Evolutionary conservation across 2,113 vertebrate species (phyloP).

Genomic region (Microtus richardsoni): DNA sequence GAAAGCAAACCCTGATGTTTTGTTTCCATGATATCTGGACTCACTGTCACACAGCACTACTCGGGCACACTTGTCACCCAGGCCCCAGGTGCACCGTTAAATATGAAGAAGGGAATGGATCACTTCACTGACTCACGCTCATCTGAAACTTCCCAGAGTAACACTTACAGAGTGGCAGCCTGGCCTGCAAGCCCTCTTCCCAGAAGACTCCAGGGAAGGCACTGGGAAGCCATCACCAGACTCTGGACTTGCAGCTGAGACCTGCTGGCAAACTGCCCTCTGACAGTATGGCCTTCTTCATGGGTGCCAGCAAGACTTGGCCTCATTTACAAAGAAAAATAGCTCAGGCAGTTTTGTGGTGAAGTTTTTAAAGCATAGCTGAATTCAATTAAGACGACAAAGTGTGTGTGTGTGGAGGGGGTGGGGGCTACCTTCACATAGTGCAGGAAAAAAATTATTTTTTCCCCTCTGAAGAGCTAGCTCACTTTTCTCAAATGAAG

Average conservation of each 20-base stretch:
- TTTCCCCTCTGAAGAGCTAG: constrained; percentile 19
- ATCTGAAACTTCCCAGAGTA: constrained; percentile 24
- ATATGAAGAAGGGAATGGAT: not conserved
- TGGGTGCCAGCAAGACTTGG: constrained; percentile 61
- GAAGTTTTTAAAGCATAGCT: constrained; percentile 51
- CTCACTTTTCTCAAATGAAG: constrained; percentile 51
- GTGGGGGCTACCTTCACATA: constrained; percentile 23
- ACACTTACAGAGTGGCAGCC: not conserved
- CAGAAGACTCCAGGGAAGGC: not conserved
- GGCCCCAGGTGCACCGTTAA: not conserved
- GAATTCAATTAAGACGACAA: constrained; percentile 70
- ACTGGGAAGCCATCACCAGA: not conserved
- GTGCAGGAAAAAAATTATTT: constrained; percentile 26
- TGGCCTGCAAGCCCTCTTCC: not conserved
- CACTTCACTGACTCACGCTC: not conserved
- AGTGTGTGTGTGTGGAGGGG: not conserved
- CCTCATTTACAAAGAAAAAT: constrained; percentile 69
- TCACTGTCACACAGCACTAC: not conserved
- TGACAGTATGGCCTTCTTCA: not conserved
- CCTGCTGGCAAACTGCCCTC: constrained; percentile 50
- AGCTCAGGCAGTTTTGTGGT: constrained; percentile 37
- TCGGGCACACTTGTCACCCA: not conserved
- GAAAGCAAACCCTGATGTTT: not conserved
- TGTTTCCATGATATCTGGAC: not conserved
- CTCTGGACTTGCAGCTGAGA: not conserved